These are phyloP conservation scores for Carpatolechia fugitivella DNA, from an alignment of 2,888 invertebrate species.

Conservation along the genomic window DNA sequence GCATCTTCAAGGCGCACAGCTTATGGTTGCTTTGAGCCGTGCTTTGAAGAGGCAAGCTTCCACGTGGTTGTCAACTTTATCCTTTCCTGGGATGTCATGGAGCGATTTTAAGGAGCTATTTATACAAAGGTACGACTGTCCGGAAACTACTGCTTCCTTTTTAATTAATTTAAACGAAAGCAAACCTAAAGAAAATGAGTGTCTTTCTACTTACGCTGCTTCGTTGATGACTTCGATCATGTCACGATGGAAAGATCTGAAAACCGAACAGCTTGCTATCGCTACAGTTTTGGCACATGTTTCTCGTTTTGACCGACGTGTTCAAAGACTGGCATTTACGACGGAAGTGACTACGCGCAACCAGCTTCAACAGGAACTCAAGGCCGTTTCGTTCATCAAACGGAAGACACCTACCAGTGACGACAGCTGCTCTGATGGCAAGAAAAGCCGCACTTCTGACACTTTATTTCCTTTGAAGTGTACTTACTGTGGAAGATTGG, in stretches of 20 bases:
- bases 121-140: neutral
- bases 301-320: neutral
- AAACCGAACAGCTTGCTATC: too few relatives aligned
- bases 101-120: slow-evolving; percentile 14
- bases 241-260: neutral
- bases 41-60: slow-evolving; percentile 13
- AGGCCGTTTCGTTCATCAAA: neutral
- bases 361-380: neutral
- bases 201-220: neutral
- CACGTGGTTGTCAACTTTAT: slow-evolving; percentile 9
- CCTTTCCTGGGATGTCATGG: slow-evolving; percentile 13
- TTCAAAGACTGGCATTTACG: neutral
- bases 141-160: neutral
- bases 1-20: too few relatives aligned
- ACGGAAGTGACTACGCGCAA: neutral
- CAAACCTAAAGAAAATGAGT: neutral
- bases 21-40: neutral
- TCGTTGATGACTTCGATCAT: neutral
- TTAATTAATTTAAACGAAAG: neutral
- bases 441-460: too few relatives aligned
- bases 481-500: neutral
- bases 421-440: too few relatives aligned
- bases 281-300: neutral
- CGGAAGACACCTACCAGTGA: too few relatives aligned
- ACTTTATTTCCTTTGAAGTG: neutral